Conservation (phyloP, 2,797 vertebrate species). For the Rhadinocentrus ornatus region DNA sequence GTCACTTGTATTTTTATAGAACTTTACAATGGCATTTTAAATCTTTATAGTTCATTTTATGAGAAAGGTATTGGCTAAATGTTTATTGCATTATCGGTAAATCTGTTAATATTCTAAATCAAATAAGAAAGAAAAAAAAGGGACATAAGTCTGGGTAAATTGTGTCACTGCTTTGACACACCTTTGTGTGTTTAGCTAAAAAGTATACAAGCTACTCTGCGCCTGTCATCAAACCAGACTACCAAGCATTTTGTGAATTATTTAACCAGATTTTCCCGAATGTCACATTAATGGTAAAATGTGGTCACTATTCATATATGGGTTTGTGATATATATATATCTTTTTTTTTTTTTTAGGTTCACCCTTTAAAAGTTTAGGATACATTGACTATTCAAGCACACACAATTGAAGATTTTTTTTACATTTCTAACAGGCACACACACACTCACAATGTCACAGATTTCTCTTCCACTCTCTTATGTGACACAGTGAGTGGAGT, state of each 20-base stretch:
- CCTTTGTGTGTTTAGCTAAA: neutral
- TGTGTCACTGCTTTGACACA: no score
- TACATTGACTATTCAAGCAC: neutral
- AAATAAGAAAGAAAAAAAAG: no score
- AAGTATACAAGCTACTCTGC: neutral
- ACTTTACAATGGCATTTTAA: neutral
- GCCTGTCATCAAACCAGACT: neutral
- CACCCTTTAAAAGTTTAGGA: conserved; percentile 8
- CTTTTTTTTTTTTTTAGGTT: conserved; percentile 8
- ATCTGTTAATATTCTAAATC: no score
- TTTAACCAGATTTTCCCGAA: neutral
- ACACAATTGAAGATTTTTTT: neutral
- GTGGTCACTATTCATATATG: neutral
- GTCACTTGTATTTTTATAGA: neutral
- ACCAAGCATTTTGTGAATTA: neutral
- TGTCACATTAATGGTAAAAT: no score
- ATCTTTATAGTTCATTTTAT: neutral
- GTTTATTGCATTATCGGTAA: neutral
- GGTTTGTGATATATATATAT: neutral
- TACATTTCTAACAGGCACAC: conserved; percentile 1
- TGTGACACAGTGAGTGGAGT: conserved; percentile 51
- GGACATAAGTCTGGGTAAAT: neutral
- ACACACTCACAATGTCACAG: conserved; percentile 10
- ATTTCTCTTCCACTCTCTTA: conserved; percentile 29
- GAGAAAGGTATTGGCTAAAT: neutral